A percentile compares a stretch with the other conserved stretches of the same genome.
Evolutionary conservation across 2,113 vertebrate species (phyloP).

Genomic region (Nyctibius bracteatus): DNA sequence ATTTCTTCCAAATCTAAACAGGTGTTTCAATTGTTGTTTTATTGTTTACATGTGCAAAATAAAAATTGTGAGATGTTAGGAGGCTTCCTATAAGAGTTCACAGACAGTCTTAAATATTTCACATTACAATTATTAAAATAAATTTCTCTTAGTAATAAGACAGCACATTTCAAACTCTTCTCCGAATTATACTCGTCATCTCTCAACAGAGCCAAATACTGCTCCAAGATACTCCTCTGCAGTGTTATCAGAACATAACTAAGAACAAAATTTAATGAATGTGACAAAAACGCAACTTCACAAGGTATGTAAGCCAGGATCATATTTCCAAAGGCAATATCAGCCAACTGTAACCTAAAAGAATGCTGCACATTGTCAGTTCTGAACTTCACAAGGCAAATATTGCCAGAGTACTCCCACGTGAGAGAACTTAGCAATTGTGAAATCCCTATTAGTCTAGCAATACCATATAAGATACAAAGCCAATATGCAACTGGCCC

Average conservation of each 20-base stretch:
- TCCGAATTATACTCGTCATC: background rate
- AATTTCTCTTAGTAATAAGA: background rate
- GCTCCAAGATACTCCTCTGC: background rate
- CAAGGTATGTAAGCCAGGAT: rapidly evolving
- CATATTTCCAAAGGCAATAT: background rate
- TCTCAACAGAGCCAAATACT: background rate
- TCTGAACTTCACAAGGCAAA: background rate
- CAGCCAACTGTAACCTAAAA: background rate
- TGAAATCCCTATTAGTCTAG: background rate
- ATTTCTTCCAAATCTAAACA: background rate
- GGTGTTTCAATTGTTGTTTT: background rate
- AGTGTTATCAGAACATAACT: background rate
- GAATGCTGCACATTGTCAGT: background rate
- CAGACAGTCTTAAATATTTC: background rate
- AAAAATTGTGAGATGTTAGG: rapidly evolving
- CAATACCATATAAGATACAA: background rate
- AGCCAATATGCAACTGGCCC: background rate
- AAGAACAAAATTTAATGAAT: background rate
- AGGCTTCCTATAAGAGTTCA: background rate
- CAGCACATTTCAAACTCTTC: background rate
- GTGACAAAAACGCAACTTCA: background rate
- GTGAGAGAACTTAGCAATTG: background rate
- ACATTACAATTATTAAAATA: background rate
- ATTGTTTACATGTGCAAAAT: background rate
- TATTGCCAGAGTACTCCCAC: background rate